Base-by-base conservation (phyloP, 1,140 invertebrate genomes). In the Drosophila azteca region DNA sequence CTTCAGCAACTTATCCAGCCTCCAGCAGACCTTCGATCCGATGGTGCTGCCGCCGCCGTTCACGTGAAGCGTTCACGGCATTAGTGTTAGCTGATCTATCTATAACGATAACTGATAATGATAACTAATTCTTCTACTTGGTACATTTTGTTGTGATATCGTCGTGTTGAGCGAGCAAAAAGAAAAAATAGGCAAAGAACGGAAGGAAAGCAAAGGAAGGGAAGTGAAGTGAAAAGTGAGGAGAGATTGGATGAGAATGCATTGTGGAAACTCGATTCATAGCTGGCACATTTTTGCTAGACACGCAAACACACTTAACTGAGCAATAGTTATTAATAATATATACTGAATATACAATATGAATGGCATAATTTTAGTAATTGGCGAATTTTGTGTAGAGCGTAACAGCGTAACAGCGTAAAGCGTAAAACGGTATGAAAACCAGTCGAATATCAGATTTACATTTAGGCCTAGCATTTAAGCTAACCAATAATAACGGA, bases 1-100 rank as follows among this genome's bases (percentile, higher is more conserved):
- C 35, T 88, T 87, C 11, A 87, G 92, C 57, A 93, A 93, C 74
- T 92, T 92, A 45, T 91, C 77, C 26, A 74, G 77, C 45, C 54
- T 75, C 17, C 81, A 87, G 64, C 83, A 77, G 29, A 82, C 52
- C 53, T 92, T 92, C 44, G 91, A 92, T 82, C 91, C 91, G 8
- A 80, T 92, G 53, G 69, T 90, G 57, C 51, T 90, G 73, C 88
- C 89, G 53, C 79, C 91, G 53, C 91, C 91, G 46, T 92, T 92
- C 55, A 79, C 90, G 83, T 91, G 79, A 91, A 83, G 59, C 29
- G 70, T 26, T 5, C 24, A 26, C 24, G 24, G 39, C 4, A 31
- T n/a, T 50, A 70, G 73, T 50, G 43, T 46, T 52, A 62, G 59
- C 53, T n/a, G 52, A 74, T 43, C 52, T 41, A 55, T 61, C 48